Base-by-base conservation (phyloP, 2,888 invertebrate genomes). In the Scelioninae gen. 1 region DNA sequence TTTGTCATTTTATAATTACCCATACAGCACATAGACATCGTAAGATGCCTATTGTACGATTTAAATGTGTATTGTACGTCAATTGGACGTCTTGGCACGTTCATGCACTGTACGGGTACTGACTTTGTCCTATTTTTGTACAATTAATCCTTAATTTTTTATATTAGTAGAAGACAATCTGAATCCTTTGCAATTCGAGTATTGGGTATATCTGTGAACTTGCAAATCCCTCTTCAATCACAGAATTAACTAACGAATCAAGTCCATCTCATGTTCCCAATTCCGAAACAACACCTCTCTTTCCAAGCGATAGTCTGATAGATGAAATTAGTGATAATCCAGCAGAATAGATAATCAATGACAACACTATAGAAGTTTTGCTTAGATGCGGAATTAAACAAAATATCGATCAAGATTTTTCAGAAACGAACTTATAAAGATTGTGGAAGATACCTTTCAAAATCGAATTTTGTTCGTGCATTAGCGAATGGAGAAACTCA, bases 361-460 rank as follows among this genome's bases (percentile, higher is more conserved):
- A 47, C 1, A n/a, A 16, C 1, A 47, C 13, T 47, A 47, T 47
- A 47, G 47, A 47, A 47, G 7, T 15, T 9, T 47, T 47, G 47
- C 13, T 47, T n/a, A 9, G 47, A 16, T 4, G 16, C n/a, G 47
- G 47, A 8, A 47, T 47, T 47, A 55, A 55, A n/a, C 55, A 55
- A 55, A 55, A 55, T 55, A n/a, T 9, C n/a, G 55, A 55, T n/a
- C 6, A 11, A 32, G 55, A 55, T 55, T 55, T 55, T 55, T 55
- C 55, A 32, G 32, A 55, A 31, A 32, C 55, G 31, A 55, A 55
- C 3, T 32, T 53, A 53, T 15, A 15, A n/a, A 9, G 55, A 55
- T 31, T 31, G 16, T 16, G n/a, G 2, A 8, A 55, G 32, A 55
- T 55, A 55, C 13, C 32, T 55, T 32, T 55, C 32, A 31, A 55